Conservation (phyloP, 2,113 vertebrate species). For the Passer domesticus region DNA sequence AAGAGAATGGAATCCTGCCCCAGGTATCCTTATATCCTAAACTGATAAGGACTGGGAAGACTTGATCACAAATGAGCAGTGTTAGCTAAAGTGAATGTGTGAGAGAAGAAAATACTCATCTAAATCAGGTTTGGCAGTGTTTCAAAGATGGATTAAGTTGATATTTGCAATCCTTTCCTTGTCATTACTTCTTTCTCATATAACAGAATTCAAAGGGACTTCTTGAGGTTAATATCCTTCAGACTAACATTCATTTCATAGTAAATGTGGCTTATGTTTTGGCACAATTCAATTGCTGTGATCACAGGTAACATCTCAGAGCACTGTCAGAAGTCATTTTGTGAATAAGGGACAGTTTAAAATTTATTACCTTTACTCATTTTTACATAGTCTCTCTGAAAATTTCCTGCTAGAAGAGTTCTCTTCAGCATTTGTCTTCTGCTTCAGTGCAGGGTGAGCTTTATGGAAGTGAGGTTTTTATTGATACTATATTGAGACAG, state of each 20-base stretch:
- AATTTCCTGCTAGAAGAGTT: not conserved
- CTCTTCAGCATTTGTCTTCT: not conserved
- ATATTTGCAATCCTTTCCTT: not conserved
- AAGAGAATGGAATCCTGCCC: not conserved
- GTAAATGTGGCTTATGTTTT: not conserved
- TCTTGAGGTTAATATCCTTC: not conserved
- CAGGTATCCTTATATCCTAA: not conserved
- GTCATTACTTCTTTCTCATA: not conserved
- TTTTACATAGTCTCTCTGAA: not conserved
- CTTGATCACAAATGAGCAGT: not conserved
- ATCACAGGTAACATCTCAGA: not conserved
- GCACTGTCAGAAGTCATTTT: not conserved
- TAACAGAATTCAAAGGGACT: not conserved
- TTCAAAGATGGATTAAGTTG: not conserved
- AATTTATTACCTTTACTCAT: not conserved
- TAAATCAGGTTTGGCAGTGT: not conserved
- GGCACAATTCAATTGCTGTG: not conserved
- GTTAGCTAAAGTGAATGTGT: not conserved
- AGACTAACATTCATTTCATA: not conserved
- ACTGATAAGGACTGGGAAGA: not conserved
- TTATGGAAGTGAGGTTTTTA: not conserved
- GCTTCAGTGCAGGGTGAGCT: not conserved
- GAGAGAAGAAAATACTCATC: not conserved
- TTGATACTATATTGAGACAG: not conserved
- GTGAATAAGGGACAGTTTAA: not conserved